Percentiles rank a stretch among this genome's conserved stretches.
These are phyloP conservation scores for Mizuhopecten yessoensis DNA, from an alignment of 1,140 invertebrate genomes.

Conservation along the genomic window DNA sequence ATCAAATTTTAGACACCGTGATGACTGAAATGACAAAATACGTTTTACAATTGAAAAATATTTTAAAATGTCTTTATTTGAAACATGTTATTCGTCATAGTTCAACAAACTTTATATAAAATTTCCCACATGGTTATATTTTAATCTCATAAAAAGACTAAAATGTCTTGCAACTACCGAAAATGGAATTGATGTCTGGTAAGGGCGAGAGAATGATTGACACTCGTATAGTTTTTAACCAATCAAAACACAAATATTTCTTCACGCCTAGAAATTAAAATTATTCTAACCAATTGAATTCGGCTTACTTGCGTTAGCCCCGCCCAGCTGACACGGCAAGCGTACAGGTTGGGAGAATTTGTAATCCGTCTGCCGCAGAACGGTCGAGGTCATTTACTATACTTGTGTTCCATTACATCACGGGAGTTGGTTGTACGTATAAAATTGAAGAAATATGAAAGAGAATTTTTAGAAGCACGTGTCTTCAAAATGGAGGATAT, in stretches of 20 bases:
- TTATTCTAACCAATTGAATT: conserved; percentile 39
- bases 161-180: conserved; percentile 26
- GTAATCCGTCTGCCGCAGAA: not conserved
- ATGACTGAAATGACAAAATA: conserved; percentile 28
- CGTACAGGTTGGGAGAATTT: conserved; percentile 12
- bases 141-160: not conserved
- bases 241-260: conserved; percentile 19
- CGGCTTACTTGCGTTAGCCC: conserved; percentile 30
- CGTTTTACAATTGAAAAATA: conserved; percentile 20
- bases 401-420: conserved; percentile 38
- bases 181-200: conserved; percentile 37
- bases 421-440: not conserved
- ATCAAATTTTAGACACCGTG: not conserved
- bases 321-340: conserved; percentile 35
- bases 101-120: not conserved
- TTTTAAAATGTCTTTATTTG: not conserved
- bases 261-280: conserved; percentile 34
- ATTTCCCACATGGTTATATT: not conserved
- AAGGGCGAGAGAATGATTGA: conserved; percentile 26
- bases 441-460: conserved; percentile 40
- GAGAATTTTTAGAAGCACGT: conserved; percentile 27
- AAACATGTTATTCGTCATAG: not conserved
- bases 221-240: not conserved
- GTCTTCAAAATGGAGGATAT: conserved; percentile 38
- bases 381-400: conserved; percentile 28